Evolutionary conservation across 1,140 invertebrate genomes (phyloP), one percentile per base, ranked within the genome.

Genomic region (Harpegnathos saltator): DNA sequence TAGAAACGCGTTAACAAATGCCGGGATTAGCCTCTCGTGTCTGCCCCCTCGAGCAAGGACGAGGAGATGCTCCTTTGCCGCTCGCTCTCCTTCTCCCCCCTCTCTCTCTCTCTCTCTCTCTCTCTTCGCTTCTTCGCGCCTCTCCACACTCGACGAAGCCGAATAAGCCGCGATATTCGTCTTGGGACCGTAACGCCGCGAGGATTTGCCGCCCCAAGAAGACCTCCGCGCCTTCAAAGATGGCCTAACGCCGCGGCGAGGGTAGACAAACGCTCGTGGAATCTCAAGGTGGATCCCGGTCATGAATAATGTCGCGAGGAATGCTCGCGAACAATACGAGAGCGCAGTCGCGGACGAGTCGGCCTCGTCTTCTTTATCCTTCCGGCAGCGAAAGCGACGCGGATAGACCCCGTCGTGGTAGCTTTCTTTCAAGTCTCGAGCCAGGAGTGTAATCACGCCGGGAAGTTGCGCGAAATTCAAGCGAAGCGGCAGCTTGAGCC

Each of bases 1-100:
- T 89, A 90, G 89, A 89, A 90, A 90, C 89, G 88, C 89, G 89
- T 90, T 90, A 90, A 90, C 89, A 90, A 90, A 90, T 90, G 89
- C 89, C 83, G 15, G 84, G 89, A 90, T 90, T 89, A 90, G 83
- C 58, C 33, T 19, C 4, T 19, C 4, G 63, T 29, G 65, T 86
- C 71, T 89, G 77, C 54, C 59, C 80, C 71, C 63, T 63, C 33
- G 66, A 71, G 58, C 65, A 38, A 58, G 17, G 15, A 61, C 50
- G 33, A 24, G 61, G 38, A 78, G 65, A 19, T 68, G 52, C 38
- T 82, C 83, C 80, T 69, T 82, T 73, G 74, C 33, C 22, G 52
- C 38, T n/a, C n/a, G n/a, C n/a, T n/a, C n/a, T n/a, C n/a, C n/a
- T 54, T 22, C 54, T 26, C n/a, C n/a, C 50, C n/a, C 61, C 59